phyloP scores from a whole-genome alignment of 2,888 invertebrate species.

The Ryuthela nishihirai region DNA sequence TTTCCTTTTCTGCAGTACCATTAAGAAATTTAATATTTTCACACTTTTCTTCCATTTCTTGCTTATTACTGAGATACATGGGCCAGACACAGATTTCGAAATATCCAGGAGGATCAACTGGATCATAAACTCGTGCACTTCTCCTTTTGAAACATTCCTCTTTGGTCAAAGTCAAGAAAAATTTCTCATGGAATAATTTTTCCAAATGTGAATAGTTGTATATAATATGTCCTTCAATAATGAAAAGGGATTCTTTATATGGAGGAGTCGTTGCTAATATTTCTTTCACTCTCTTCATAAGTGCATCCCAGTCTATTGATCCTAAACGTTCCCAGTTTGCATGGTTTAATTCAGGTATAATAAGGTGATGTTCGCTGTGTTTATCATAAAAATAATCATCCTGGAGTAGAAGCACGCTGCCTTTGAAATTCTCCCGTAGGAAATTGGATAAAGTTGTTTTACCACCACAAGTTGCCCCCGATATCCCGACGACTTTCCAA shows the following conservation, averaged over 20 bases:
- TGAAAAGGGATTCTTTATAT: slow-evolving; percentile 15
- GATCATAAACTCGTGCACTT: slow-evolving; percentile 65
- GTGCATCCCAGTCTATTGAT: slow-evolving; percentile 36
- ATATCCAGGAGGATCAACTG: slow-evolving; percentile 82
- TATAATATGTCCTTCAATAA: slow-evolving; percentile 41
- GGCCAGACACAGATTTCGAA: slow-evolving; percentile 90
- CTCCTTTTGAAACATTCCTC: slow-evolving; percentile 66
- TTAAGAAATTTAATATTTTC: slow-evolving; percentile 14
- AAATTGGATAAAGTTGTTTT: slow-evolving; percentile 68
- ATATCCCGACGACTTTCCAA: slow-evolving; percentile 25
- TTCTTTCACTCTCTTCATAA: slow-evolving; percentile 20
- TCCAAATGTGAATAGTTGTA: slow-evolving; percentile 35
- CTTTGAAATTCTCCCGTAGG: slow-evolving; percentile 54
- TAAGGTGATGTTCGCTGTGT: slow-evolving; percentile 21
- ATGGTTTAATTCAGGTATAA: slow-evolving; percentile 34
- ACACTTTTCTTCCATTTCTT: slow-evolving; percentile 42
- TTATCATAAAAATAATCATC: slow-evolving; percentile 65
- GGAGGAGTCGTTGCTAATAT: background rate
- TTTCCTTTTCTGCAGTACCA: slow-evolving; percentile 1
- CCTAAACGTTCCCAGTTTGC: slow-evolving; percentile 42
- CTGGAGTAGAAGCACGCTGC: slow-evolving; percentile 60
- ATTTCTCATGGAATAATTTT: slow-evolving; percentile 66
- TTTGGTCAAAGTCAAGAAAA: slow-evolving; percentile 66
- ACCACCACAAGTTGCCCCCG: slow-evolving; percentile 76
- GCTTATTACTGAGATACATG: slow-evolving; percentile 58